Conservation (phyloP, 2,797 vertebrate species). For the Monodelphis domestica region DNA sequence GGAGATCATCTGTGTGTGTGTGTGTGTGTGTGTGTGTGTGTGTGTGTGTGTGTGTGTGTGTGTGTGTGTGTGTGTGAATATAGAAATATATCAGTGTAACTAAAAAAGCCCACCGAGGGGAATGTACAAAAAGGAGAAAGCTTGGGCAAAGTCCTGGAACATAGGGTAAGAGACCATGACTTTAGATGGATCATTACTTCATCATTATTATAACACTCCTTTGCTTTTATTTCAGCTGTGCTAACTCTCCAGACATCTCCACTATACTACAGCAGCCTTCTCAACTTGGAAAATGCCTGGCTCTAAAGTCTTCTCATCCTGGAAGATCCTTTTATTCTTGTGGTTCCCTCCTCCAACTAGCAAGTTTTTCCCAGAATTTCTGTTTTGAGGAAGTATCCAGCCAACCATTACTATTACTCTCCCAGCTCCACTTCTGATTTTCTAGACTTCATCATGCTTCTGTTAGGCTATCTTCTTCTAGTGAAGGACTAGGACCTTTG, state of each 20-base stretch:
- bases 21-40: too few species aligned
- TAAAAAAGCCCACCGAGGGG: not conserved
- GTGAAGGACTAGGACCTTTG: not conserved
- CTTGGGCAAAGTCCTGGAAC: not conserved
- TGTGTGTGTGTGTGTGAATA: not conserved
- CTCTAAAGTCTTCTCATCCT: not conserved
- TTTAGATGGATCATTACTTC: not conserved
- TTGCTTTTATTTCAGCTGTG: not conserved
- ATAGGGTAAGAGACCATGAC: not conserved
- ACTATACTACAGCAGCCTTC: not conserved
- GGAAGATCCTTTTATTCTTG: not conserved
- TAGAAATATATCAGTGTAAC: not conserved
- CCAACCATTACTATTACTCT: not conserved
- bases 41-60: too few species aligned
- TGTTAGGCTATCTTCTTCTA: not conserved
- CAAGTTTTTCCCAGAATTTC: not conserved
- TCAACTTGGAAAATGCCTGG: not conserved
- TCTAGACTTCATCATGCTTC: not conserved
- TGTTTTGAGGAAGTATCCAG: not conserved
- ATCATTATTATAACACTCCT: not conserved
- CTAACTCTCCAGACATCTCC: not conserved
- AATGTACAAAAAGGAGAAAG: not conserved
- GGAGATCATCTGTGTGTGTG: not conserved
- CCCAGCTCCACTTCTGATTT: not conserved
- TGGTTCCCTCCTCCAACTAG: not conserved